Conservation (phyloP, 1,140 invertebrate genomes). For the Zeugodacus cucurbitae region DNA sequence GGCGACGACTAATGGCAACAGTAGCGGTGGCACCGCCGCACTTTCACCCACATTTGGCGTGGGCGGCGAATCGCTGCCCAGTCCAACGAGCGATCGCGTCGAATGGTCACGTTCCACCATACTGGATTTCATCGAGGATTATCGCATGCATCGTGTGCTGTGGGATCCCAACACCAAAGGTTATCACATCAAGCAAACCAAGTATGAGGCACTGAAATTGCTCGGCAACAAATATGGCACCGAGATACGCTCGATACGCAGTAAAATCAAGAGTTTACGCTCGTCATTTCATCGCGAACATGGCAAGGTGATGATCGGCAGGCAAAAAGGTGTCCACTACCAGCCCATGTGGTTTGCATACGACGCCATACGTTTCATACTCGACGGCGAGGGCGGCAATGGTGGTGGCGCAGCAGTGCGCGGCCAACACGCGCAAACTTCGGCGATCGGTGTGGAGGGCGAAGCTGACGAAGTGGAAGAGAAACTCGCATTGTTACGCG, state of each 20-base stretch:
- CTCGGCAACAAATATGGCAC: conserved; percentile 61
- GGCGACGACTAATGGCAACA: neutral
- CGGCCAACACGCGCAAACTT: conserved; percentile 13
- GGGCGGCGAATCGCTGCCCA: conserved; percentile 1
- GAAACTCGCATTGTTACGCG: conserved; percentile 32
- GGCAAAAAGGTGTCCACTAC: conserved; percentile 57
- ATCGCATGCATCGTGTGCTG: conserved; percentile 58
- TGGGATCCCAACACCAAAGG: conserved; percentile 64
- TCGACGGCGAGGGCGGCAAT: conserved; percentile 58
- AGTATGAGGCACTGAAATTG: conserved; percentile 61
- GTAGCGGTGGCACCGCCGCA: neutral
- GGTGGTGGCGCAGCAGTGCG: conserved; percentile 27
- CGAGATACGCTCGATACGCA: conserved; percentile 61
- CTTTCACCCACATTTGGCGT: neutral
- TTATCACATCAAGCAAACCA: conserved; percentile 64
- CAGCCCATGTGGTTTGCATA: conserved; percentile 65
- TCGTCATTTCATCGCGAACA: conserved; percentile 63
- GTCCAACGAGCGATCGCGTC: conserved; percentile 51
- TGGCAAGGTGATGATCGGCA: conserved; percentile 61
- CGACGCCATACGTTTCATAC: conserved; percentile 61
- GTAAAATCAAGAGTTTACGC: conserved; percentile 63
- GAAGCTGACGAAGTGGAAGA: conserved; percentile 39
- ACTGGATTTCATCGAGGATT: conserved; percentile 62
- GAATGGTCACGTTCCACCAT: conserved; percentile 64
- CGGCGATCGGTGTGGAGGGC: neutral